Conservation (phyloP, 2,113 vertebrate genomes). For the Thalassarche chlororhynchos region DNA sequence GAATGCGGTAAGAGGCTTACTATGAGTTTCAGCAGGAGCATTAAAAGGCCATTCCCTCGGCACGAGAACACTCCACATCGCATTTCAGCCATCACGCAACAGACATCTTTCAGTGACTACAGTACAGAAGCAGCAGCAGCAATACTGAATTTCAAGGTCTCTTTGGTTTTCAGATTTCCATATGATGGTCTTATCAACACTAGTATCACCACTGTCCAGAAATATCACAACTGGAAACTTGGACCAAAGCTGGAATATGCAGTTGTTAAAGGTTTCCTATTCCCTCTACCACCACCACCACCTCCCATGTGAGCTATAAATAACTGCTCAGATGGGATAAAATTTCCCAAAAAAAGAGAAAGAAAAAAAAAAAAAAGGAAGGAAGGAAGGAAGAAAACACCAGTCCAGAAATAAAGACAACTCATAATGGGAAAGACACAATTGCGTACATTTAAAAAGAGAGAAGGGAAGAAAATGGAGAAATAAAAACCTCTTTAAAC, state of each 20-base stretch:
- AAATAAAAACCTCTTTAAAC: constrained; percentile 56
- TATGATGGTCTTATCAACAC: not conserved
- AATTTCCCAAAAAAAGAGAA: not conserved
- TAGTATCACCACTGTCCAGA: not conserved
- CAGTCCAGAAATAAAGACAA: constrained; percentile 32
- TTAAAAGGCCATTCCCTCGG: not conserved
- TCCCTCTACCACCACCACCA: not conserved
- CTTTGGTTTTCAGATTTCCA: constrained; percentile 1
- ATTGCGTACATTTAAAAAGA: constrained; percentile 52
- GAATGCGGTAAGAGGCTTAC: not conserved
- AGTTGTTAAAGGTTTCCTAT: not conserved
- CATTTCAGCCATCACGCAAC: constrained; percentile 12
- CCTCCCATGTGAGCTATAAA: constrained; percentile 16
- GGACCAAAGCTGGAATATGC: not conserved
- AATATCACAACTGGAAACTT: not conserved
- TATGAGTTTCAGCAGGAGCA: not conserved
- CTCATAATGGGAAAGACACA: constrained; percentile 11
- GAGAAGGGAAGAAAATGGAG: constrained; percentile 19
- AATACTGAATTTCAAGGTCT: not conserved
- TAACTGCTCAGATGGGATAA: constrained; percentile 35
- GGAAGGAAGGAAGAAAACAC: not conserved
- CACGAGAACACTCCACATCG: not conserved
- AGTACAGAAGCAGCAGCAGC: constrained; percentile 8
- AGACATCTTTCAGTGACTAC: not conserved
- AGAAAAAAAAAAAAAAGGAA: not conserved